phyloP scores from a whole-genome alignment of 2,113 vertebrate genomes.

The Oreotragus oreotragus region DNA sequence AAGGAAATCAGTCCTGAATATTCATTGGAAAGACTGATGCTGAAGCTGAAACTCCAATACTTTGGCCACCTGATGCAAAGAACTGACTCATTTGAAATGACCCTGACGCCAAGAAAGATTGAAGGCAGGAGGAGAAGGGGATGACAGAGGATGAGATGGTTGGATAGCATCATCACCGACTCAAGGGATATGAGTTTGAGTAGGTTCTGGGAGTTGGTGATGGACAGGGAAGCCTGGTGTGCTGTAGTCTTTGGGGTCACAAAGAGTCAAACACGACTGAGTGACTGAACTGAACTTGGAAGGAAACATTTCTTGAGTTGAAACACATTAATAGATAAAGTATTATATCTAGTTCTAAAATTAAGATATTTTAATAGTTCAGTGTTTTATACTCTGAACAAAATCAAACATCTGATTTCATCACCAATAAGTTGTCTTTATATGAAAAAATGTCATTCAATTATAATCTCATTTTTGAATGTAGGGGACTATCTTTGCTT shows the following conservation, averaged over 20 bases:
- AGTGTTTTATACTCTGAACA: background rate
- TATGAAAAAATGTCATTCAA: constrained; percentile 15
- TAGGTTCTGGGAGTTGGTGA: background rate
- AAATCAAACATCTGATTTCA: background rate
- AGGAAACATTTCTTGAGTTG: background rate
- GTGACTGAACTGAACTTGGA: background rate
- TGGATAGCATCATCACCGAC: rapidly evolving
- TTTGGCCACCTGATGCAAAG: background rate
- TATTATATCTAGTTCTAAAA: background rate
- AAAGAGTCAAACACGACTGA: background rate
- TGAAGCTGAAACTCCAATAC: background rate
- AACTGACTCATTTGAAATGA: background rate
- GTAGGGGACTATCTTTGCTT: background rate
- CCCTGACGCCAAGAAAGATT: rapidly evolving
- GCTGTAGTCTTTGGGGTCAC: background rate
- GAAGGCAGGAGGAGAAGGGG: background rate
- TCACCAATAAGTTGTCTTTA: background rate
- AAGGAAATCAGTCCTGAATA: background rate
- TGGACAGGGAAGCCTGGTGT: background rate
- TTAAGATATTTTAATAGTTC: background rate
- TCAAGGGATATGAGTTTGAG: background rate
- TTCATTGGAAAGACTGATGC: background rate
- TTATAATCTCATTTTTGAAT: background rate
- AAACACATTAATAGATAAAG: background rate
- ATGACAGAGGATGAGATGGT: background rate